Evolutionary conservation across 2,113 vertebrate genomes (phyloP).

Genomic region (Stegostoma tigrinum): DNA sequence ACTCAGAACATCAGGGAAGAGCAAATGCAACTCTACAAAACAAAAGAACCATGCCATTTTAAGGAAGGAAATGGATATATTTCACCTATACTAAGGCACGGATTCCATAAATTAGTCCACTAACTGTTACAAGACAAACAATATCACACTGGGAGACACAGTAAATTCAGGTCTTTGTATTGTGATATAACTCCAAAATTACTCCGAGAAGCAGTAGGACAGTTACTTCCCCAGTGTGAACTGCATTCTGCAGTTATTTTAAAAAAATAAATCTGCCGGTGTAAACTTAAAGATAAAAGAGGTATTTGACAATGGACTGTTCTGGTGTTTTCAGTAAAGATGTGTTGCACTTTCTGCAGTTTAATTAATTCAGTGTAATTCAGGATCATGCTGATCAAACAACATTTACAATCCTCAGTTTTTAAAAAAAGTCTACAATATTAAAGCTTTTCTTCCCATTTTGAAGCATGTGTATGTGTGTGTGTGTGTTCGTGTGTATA

Average conservation of each 20-base stretch:
- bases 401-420: not conserved
- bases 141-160: not conserved
- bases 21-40: not conserved
- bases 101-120: constrained; percentile 36
- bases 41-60: not conserved
- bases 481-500: no score
- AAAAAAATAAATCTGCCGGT: not conserved
- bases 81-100: constrained; percentile 44
- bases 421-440: not conserved
- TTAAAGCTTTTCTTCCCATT: not conserved
- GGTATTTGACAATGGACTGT: constrained; percentile 19
- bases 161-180: not conserved
- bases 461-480: not conserved
- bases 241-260: not conserved
- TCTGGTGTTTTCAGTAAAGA: constrained; percentile 1
- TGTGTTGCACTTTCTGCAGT: not conserved
- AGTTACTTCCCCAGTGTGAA: not conserved
- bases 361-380: not conserved
- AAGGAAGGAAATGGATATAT: not conserved
- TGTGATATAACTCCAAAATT: not conserved
- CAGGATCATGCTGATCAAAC: not conserved
- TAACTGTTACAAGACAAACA: constrained; percentile 1
- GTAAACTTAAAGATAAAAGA: constrained; percentile 19
- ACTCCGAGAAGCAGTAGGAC: not conserved
- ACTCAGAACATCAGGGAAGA: not conserved